Evolutionary conservation across 2,888 invertebrate species (phyloP), one percentile per base, ranked within the genome.

Genomic region (Drosophila cognata): DNA sequence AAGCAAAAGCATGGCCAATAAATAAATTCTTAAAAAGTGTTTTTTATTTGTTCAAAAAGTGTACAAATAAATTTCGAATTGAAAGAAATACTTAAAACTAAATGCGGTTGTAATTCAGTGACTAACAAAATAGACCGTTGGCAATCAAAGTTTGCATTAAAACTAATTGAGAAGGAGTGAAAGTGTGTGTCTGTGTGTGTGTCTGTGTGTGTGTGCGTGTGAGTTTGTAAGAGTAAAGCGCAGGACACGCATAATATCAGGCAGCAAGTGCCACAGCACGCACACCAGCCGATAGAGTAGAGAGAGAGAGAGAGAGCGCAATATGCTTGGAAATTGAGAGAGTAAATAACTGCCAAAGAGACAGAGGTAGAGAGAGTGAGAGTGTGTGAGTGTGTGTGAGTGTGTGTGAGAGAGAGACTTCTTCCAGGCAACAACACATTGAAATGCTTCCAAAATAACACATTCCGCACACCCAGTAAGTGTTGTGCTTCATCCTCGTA

Each of bases 381-480:
- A n/a, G 18, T 6, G 43, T 11, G 43, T 16, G 21, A 5, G n/a
- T 21, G 43, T 21, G 43, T 43, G 43, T 25, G 46, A n/a, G 41
- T 11, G n/a, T 16, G 25, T 4, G 21, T 4, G 62, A 33, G 51
- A 16, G 53, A 46, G 75, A 60, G 63, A 29, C 62, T 52, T 29
- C 29, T 85, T 85, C 85, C 85, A 85, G 79, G 76, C 81, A 76
- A 56, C n/a, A 41, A 73, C 61, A 68, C 35, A 55, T 28, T 46
- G 55, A 41, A 56, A 46, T 41, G 69, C 77, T 87, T 87, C 87
- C 87, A 87, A 89, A 89, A 87, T 89, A 87, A 88, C 88, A 87
- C 82, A 85, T 87, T 86, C 68, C 65, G 74, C 48, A 68, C 53
- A 66, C 68, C 21, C n/a, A 48, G 35, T 57, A 25, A 43, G 58